Base-by-base conservation (phyloP, 2,888 invertebrate genomes). In the Pardosa pseudoannulata region DNA sequence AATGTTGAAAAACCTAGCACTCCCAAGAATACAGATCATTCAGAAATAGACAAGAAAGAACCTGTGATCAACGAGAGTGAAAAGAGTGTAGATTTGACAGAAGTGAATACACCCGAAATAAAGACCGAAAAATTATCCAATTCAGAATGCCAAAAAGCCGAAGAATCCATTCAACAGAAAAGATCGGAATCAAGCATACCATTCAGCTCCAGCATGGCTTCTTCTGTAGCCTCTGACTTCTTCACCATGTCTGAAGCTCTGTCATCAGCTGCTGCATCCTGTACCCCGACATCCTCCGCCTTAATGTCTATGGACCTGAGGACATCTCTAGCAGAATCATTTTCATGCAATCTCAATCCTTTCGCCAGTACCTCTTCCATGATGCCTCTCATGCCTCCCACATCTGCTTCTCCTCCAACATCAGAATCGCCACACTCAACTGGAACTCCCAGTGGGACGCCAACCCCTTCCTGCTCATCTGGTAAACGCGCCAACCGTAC, bases 401-500 rank as follows among this genome's bases (percentile, higher is more conserved):
- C 83, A 27, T 82, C 87, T 13, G 75, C 76, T n/a, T 82, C 87
- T 0, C 88, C 88, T 9, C 88, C 88, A 28, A 88, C 83, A 3
- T 85, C 83, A 5, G 88, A 88, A 65, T 85, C 83, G 9, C 88
- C 88, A 9, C 83, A 88, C 67, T 88, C 88, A 28, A 88, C 88
- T 19, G 88, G 88, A 1, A 88, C 88, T 11, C 88, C 88, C 6
- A 88, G 88, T 36, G 79, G 83, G 13, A 88, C 88, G 0, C 88
- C 88, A 1, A 86, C 88, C 1, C 79, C 88, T 13, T 82, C 86
- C 3, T 81, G 88, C 56, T 88, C 86, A 23, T 83, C 96, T 89
- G 98, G 98, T 68, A 97, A 98, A 93, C 94, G 99, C 90, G 99
- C 99, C 67, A 99, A 99, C 93, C 95, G 99, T 89, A 99, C 99